Conservation (phyloP, 2,113 vertebrate genomes). For the Pteruthius melanotis region DNA sequence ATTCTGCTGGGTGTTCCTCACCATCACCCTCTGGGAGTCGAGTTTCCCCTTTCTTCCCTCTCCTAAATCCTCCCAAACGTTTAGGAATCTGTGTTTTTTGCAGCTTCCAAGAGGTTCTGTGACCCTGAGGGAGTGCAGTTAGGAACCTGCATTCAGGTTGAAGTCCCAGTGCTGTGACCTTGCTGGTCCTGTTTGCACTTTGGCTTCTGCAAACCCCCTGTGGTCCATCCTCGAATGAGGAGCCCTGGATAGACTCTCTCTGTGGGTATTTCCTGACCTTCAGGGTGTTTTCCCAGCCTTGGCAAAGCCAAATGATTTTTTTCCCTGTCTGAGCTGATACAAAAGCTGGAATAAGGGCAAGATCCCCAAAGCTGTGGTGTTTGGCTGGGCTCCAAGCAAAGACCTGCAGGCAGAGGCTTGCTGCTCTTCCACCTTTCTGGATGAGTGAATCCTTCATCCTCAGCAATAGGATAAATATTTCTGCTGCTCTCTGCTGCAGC, state of each 20-base stretch:
- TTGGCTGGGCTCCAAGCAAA: not conserved
- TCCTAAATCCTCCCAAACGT: not conserved
- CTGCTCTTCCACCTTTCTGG: not conserved
- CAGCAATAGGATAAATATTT: not conserved
- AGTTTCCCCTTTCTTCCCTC: not conserved
- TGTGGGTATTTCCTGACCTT: not conserved
- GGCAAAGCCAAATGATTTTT: not conserved
- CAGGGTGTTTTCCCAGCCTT: not conserved
- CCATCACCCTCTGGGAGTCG: accelerated
- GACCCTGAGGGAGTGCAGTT: not conserved
- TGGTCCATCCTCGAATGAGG: accelerated
- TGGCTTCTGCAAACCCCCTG: not conserved
- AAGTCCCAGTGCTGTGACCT: not conserved
- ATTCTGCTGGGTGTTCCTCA: not conserved
- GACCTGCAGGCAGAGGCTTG: not conserved
- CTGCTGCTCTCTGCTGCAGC: not conserved
- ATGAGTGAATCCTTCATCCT: not conserved
- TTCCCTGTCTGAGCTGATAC: not conserved
- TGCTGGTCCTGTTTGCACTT: accelerated
- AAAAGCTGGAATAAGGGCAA: not conserved
- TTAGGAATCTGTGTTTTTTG: not conserved
- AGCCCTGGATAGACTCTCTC: not conserved
- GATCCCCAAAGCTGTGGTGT: not conserved
- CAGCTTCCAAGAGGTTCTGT: not conserved
- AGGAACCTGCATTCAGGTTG: not conserved